Evolutionary conservation across 1,140 invertebrate genomes (phyloP), one percentile per base, ranked within the genome.

Genomic region (Muscidifurax raptorellus): DNA sequence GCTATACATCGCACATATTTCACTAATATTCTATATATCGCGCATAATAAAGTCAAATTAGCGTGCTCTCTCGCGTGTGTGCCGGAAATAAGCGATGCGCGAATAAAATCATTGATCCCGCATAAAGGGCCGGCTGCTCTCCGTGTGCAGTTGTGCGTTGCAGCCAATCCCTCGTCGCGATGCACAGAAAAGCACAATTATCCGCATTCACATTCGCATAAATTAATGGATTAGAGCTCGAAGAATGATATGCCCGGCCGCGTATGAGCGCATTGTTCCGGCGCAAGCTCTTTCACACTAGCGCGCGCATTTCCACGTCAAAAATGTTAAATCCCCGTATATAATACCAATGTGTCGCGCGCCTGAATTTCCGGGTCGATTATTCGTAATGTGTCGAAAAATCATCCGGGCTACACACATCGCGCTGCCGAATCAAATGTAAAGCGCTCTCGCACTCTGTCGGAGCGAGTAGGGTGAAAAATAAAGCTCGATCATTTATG

Each of bases 211-310:
- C 67, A 69, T 74, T 74, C 28, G 67, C 76, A 72, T 71, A 84
- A 84, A 84, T 79, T 84, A 79, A 79, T 75, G 67, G 76, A 84
- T 84, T 74, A 84, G 66, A 44, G 64, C 28, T 25, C 52, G 75
- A 71, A 77, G 64, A 69, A 59, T 82, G 64, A 52, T 27, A 44
- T 52, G 59, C 77, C 30, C 32, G 25, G n/a, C 40, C 79, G 9
- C 10, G 47, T 32, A 75, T 72, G n/a, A 27, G 47, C 75, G 47
- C 28, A 77, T 77, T 77, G 75, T 77, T 64, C 75, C 44, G 25
- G 66, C 6, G n/a, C 66, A n/a, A 28, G 32, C 13, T 64, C 15
- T 77, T 77, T 52, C 47, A 59, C 75, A 27, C 27, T 4, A n/a
- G 13, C 71, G 71, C 15, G 71, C 52, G 1, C 28, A 27, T 28